phyloP scores from a whole-genome alignment of 2,888 invertebrate species.

The Drosophila lutescens region DNA sequence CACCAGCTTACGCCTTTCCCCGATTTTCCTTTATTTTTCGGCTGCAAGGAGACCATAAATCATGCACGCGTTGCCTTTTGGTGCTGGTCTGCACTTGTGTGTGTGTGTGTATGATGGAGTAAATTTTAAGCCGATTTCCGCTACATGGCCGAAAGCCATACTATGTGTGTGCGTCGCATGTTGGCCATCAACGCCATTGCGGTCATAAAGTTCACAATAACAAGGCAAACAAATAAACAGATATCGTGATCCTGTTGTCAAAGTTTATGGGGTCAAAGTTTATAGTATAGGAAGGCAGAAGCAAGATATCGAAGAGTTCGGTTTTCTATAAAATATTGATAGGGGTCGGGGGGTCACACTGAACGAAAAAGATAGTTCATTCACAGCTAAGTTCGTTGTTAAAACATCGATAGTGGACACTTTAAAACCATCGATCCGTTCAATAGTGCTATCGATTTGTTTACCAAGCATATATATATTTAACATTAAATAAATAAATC shows the following conservation, averaged over 20 bases:
- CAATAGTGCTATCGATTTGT: no score
- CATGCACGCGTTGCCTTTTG: slow-evolving; percentile 51
- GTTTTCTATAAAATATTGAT: slow-evolving; percentile 1
- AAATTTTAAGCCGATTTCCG: slow-evolving; percentile 68
- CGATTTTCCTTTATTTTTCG: not conserved
- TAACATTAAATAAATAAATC: no score
- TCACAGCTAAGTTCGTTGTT: no score
- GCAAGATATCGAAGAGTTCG: slow-evolving; percentile 5
- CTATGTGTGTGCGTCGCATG: slow-evolving; percentile 35
- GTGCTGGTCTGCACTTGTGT: slow-evolving; percentile 20
- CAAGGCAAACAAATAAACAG: slow-evolving; percentile 34
- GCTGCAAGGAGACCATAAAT: slow-evolving; percentile 57
- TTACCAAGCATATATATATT: no score
- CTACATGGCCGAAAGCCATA: slow-evolving; percentile 38
- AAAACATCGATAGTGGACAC: no score
- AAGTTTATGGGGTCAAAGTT: slow-evolving; percentile 41
- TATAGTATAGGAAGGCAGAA: slow-evolving; percentile 5
- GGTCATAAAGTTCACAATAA: slow-evolving; percentile 42
- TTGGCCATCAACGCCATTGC: slow-evolving; percentile 55
- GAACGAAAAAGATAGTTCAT: not conserved
- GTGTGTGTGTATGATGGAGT: slow-evolving; percentile 25
- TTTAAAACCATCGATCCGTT: no score
- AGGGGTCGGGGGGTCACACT: not conserved
- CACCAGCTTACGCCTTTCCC: not conserved
- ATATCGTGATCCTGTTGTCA: slow-evolving; percentile 37